Percentiles rank a stretch among this genome's conserved stretches.
Conservation (phyloP, 1,140 invertebrate species). For the Diplogasteroides magnus region DNA sequence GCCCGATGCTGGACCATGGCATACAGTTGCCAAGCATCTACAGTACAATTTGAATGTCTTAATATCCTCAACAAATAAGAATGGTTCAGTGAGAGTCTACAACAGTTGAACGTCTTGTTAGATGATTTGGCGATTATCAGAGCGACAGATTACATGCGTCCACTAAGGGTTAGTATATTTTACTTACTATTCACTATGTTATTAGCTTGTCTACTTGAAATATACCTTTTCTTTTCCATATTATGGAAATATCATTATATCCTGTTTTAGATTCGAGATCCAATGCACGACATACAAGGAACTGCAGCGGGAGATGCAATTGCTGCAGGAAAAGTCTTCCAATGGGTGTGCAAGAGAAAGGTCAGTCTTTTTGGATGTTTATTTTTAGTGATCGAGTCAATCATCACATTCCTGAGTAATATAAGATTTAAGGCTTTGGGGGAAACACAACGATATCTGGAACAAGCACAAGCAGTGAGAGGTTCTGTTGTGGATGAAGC, state of each 20-base stretch:
- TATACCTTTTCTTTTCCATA: too few relatives aligned
- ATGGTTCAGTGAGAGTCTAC: constrained; percentile 20
- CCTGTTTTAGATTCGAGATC: too few relatives aligned
- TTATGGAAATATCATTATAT: too few relatives aligned
- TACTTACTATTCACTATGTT: neutral
- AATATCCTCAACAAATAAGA: neutral
- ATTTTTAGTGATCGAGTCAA: too few relatives aligned
- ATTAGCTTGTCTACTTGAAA: too few relatives aligned
- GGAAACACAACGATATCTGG: neutral
- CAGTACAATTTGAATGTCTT: constrained; percentile 13
- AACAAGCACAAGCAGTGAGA: too few relatives aligned
- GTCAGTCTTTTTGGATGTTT: neutral
- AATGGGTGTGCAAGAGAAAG: neutral
- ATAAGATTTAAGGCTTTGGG: neutral
- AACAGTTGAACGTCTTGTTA: constrained; percentile 19
- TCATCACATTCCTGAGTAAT: neutral
- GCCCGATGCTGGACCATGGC: constrained; percentile 28
- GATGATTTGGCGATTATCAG: constrained; percentile 20
- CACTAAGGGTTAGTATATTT: constrained; percentile 1
- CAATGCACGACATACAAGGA: too few relatives aligned
- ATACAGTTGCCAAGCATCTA: constrained; percentile 23
- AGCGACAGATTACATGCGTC: constrained; percentile 17
- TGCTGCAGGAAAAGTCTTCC: neutral
- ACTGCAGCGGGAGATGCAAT: too few relatives aligned
- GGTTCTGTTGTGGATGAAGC: neutral